Conservation (phyloP, 2,797 vertebrate species). For the Tapirus indicus region DNA sequence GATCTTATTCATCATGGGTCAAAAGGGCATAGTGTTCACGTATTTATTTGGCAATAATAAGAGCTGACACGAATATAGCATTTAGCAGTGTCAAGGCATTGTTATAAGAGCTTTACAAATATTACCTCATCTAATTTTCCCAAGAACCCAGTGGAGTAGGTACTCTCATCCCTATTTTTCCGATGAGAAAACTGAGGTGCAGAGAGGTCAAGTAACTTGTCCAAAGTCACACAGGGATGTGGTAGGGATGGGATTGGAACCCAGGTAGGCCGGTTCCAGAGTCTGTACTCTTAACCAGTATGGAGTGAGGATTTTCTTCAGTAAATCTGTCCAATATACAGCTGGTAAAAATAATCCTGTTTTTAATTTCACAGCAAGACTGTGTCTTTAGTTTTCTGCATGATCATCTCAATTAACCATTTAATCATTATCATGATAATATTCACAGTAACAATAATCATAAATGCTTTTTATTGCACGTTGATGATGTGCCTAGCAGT, state of each 20-base stretch:
- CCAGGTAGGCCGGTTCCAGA: neutral
- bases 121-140: neutral
- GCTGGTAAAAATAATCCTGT: neutral
- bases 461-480: neutral
- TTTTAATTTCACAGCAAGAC: slow-evolving; percentile 55
- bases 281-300: neutral
- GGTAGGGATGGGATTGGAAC: neutral
- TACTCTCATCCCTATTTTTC: neutral
- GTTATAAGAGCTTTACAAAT: neutral
- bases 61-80: neutral
- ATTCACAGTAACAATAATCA: slow-evolving; percentile 21
- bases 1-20: neutral
- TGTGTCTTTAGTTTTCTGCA: slow-evolving; percentile 31
- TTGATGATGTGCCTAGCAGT: neutral
- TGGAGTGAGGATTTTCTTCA: neutral
- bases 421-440: neutral
- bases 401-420: slow-evolving; percentile 17
- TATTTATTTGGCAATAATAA: neutral
- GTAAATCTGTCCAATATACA: neutral
- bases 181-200: neutral
- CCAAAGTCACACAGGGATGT: neutral
- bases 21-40: neutral
- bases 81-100: neutral
- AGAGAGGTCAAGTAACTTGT: neutral
- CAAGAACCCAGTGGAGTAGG: neutral